Conservation (phyloP, 1,140 invertebrate genomes). For the Phymastichus coffea region DNA sequence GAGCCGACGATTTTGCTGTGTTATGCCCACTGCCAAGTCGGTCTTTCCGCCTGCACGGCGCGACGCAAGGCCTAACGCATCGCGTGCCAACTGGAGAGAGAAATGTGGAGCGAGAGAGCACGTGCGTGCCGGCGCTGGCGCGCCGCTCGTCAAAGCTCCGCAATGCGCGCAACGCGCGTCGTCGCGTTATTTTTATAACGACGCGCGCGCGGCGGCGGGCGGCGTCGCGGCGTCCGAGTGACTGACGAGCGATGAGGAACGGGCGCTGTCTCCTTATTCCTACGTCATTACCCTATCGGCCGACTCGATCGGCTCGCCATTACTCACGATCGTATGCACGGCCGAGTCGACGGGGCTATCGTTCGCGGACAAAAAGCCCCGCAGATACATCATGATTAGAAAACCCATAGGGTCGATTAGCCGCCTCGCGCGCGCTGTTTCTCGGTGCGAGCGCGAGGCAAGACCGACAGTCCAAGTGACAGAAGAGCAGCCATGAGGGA, state of each 20-base stretch:
- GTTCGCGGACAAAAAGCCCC: not conserved
- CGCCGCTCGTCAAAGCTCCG: too few species aligned
- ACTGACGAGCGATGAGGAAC: too few species aligned
- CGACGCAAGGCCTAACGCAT: not conserved
- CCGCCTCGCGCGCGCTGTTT: not conserved
- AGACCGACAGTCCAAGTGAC: not conserved
- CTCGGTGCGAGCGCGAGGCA: not conserved
- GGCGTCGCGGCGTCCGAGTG: too few species aligned
- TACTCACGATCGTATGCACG: constrained; percentile 12
- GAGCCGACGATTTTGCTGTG: not conserved
- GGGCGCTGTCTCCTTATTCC: not conserved
- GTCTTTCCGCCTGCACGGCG: too few species aligned
- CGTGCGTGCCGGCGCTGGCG: too few species aligned
- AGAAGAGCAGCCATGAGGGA: constrained; percentile 11
- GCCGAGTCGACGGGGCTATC: not conserved
- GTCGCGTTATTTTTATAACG: too few species aligned
- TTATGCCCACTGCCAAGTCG: not conserved
- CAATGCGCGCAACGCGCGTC: too few species aligned
- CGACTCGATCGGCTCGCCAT: not conserved
- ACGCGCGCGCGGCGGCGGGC: too few species aligned
- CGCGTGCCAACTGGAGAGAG: not conserved
- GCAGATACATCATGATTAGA: constrained; percentile 20
- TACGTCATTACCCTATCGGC: not conserved
- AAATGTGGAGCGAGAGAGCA: too few species aligned
- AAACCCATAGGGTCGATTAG: constrained; percentile 24